A percentile compares a stretch with the other conserved stretches of the same genome.
Conservation (phyloP, 2,113 vertebrate species). For the Ciconia stormi region DNA sequence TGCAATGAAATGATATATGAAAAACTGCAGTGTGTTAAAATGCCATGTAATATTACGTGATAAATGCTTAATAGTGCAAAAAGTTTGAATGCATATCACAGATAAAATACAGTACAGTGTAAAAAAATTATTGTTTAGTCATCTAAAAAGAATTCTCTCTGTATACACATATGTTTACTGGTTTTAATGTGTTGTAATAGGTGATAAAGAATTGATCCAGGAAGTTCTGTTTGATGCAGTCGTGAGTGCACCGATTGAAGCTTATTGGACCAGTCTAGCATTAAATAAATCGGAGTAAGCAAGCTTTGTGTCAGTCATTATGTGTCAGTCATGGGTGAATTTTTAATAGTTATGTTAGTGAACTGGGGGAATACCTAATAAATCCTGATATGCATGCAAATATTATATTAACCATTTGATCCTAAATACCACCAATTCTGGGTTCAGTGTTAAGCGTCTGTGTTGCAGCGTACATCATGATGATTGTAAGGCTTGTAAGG, state of each 20-base stretch:
- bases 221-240: slow-evolving; percentile 97
- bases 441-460: background rate
- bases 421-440: background rate
- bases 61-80: background rate
- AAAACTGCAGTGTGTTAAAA: background rate
- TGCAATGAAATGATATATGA: background rate
- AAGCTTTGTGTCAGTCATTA: background rate
- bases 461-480: background rate
- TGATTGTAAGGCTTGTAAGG: background rate
- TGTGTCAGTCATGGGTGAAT: background rate
- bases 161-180: background rate
- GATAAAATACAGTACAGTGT: background rate
- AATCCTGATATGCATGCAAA: background rate
- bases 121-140: background rate
- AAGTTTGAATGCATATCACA: background rate
- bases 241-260: slow-evolving; percentile 94
- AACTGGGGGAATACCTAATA: background rate
- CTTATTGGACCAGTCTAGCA: slow-evolving; percentile 96
- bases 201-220: slow-evolving; percentile 94
- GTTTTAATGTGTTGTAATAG: slow-evolving; percentile 68
- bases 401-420: background rate
- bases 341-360: background rate
- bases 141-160: background rate
- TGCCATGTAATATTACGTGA: background rate
- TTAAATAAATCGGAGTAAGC: slow-evolving; percentile 97